Evolutionary conservation across 2,113 vertebrate species (phyloP).

Genomic region (Seriola quinqueradiata): DNA sequence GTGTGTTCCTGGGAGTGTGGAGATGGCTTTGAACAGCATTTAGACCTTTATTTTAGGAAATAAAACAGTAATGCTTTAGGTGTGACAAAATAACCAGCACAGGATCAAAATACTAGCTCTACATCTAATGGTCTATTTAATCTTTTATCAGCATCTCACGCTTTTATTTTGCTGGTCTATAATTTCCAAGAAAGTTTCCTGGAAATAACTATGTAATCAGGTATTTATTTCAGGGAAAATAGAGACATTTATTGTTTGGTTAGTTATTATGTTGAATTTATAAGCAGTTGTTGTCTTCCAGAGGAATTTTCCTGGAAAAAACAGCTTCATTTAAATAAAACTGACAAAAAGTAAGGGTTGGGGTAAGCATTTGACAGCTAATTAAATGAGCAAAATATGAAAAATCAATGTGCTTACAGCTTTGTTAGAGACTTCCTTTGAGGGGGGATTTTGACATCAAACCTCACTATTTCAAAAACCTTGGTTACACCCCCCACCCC

Average conservation of each 20-base stretch:
- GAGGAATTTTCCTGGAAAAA: too few species aligned
- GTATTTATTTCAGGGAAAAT: neutral
- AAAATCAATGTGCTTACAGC: too few species aligned
- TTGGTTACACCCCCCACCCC: too few species aligned
- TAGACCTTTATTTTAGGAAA: neutral
- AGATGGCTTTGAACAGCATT: neutral
- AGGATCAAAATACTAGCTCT: neutral
- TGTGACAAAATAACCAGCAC: neutral
- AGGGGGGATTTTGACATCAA: too few species aligned
- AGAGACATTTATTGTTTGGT: neutral
- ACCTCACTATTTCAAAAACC: too few species aligned
- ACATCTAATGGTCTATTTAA: neutral
- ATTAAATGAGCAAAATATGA: too few species aligned
- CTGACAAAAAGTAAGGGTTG: too few species aligned
- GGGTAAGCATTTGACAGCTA: neutral
- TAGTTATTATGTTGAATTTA: neutral
- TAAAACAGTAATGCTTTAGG: neutral
- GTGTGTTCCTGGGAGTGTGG: neutral
- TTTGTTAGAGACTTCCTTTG: too few species aligned
- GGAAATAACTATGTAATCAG: neutral
- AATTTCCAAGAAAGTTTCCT: neutral
- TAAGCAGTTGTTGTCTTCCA: too few species aligned
- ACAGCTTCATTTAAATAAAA: too few species aligned
- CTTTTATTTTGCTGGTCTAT: constrained; percentile 2
- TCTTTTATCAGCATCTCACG: neutral